Evolutionary conservation across 2,797 vertebrate species (phyloP), one percentile per base, ranked within the genome.

Genomic region (Gephyroberyx darwinii): DNA sequence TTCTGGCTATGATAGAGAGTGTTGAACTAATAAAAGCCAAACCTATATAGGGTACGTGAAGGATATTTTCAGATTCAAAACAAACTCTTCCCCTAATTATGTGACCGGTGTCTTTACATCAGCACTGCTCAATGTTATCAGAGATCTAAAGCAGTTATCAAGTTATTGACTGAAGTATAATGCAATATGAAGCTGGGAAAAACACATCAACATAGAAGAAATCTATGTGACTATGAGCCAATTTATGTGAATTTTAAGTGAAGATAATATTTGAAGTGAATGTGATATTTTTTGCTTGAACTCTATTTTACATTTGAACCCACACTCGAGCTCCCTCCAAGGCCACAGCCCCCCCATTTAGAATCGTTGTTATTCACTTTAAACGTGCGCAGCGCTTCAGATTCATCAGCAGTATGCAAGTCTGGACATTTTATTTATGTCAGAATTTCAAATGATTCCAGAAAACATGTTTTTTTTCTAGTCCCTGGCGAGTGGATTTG

Each of bases 101-200:
- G n/a, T 53, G 33, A 13, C 35, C 51, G 41, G 22, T 12, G 9
- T 41, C 39, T 41, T 41, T 13, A 22, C 60, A 39, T 20, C 50
- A 20, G n/a, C 33, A 1, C 30, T 22, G 14, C 17, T 68, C 33
- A 65, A 20, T 17, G 26, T 53, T 60, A 10, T 47, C 35, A 47
- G 6, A 20, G 14, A 33, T 60, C 52, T 20, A 55, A 48, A 41
- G 39, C 6, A 41, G 26, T n/a, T 26, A 56, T 17, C 48, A 39
- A 70, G 47, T 17, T 77, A 67, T 70, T 70, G 48, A 67, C 4
- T 64, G 39, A 74, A 43, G 45, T n/a, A 64, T 60, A 65, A 71
- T 69, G 63, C 47, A 79, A 81, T 74, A 37, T 55, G 33, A 64
- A 69, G 53, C 56, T 26, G 26, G 48, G 66, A 26, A 66, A 63